phyloP scores from a whole-genome alignment of 2,888 invertebrate genomes.

The Alloscopus bannaensis region DNA sequence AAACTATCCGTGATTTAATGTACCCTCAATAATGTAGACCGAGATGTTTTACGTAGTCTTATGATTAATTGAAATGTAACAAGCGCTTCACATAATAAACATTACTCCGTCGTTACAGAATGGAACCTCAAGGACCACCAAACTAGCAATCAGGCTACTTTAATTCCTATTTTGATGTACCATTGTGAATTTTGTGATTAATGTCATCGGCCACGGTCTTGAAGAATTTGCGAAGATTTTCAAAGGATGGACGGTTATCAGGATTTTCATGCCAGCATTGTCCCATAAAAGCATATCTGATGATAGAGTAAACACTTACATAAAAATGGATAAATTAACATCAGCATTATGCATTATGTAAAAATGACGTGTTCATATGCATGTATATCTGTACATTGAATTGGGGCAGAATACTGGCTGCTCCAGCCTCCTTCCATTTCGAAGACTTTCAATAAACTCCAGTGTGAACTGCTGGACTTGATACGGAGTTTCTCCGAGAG shows the following conservation, averaged over 20 bases:
- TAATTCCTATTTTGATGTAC: not conserved
- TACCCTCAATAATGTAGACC: too few species aligned
- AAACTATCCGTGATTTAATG: too few species aligned
- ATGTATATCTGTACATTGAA: slow-evolving; percentile 36
- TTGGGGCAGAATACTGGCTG: slow-evolving; percentile 36
- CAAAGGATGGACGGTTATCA: slow-evolving; percentile 33
- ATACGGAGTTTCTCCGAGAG: slow-evolving; percentile 50
- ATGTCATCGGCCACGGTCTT: not conserved
- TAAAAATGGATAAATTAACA: too few species aligned
- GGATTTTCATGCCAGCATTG: slow-evolving; percentile 49
- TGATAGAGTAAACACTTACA: not conserved
- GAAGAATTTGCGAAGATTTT: slow-evolving; percentile 1
- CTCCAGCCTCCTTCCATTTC: slow-evolving; percentile 40
- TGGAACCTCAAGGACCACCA: too few species aligned
- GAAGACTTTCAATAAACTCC: slow-evolving; percentile 52
- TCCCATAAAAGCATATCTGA: slow-evolving; percentile 39
- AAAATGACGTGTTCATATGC: too few species aligned
- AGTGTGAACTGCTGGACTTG: slow-evolving; percentile 34
- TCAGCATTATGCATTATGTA: not conserved
- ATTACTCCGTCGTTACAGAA: too few species aligned
- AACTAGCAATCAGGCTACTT: not conserved
- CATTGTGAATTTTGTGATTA: not conserved
- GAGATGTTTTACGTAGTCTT: too few species aligned
- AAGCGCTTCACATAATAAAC: too few species aligned
- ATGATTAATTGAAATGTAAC: too few species aligned